Conservation (phyloP, 2,797 vertebrate genomes). For the Hozukius guyotensis region DNA sequence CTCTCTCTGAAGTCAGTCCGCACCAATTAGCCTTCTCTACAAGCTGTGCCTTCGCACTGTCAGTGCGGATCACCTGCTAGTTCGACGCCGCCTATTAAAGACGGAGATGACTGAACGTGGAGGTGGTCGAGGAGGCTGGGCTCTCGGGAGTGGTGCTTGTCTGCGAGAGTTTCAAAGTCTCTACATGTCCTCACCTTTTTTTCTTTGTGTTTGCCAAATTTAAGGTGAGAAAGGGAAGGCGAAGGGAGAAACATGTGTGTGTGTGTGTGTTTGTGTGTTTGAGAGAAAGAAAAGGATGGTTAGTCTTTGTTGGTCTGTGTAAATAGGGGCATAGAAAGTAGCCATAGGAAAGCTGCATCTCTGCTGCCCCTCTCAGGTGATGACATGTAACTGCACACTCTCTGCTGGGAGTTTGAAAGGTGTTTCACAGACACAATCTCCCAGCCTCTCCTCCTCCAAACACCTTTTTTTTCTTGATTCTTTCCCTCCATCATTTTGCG, state of each 20-base stretch:
- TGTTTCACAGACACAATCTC: neutral
- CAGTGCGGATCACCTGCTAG: conserved; percentile 70
- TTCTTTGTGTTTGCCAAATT: neutral
- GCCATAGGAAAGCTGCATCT: conserved; percentile 76
- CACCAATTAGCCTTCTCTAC: conserved; percentile 73
- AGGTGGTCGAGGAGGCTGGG: conserved; percentile 30
- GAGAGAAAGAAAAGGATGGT: conserved; percentile 21
- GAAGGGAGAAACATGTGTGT: neutral
- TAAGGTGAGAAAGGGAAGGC: neutral
- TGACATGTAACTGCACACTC: conserved; percentile 57
- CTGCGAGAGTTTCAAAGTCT: neutral
- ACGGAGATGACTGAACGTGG: conserved; percentile 44
- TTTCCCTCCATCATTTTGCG: conserved; percentile 8
- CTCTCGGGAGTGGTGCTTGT: conserved; percentile 25
- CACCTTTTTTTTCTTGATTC: neutral
- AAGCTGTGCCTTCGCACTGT: conserved; percentile 70
- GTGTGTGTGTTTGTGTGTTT: neutral
- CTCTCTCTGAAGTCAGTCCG: conserved; percentile 67
- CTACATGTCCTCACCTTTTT: neutral
- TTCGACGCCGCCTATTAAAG: conserved; percentile 55
- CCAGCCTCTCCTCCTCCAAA: neutral
- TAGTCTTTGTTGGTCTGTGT: conserved; percentile 40
- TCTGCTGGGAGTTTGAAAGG: conserved; percentile 6
- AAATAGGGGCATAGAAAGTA: conserved; percentile 37
- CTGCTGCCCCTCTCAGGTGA: conserved; percentile 82